Percentiles rank a stretch among this genome's conserved stretches.
Conservation (phyloP, 2,888 invertebrate genomes). For the Tryphoninae sp. region DNA sequence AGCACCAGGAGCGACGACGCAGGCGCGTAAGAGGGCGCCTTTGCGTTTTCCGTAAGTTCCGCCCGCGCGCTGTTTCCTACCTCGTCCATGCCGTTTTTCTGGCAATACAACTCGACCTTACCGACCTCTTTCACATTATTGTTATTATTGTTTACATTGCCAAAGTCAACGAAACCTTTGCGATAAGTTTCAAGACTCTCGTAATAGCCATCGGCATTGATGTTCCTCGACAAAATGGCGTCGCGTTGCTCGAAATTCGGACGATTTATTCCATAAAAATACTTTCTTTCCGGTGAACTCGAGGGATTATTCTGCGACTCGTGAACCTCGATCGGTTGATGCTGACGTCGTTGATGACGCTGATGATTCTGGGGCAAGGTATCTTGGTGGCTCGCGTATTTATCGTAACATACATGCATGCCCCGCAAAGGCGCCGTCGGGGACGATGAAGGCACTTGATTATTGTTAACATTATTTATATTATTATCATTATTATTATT, state of each 20-base stretch:
- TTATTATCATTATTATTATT: background rate
- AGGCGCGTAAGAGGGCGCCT: conserved; percentile 59
- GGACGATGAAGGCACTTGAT: conserved; percentile 51
- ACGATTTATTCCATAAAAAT: conserved; percentile 53
- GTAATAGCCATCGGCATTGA: conserved; percentile 53
- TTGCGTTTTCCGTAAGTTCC: conserved; percentile 40
- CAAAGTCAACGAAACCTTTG: conserved; percentile 31
- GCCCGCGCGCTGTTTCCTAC: conserved; percentile 51
- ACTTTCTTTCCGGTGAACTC: conserved; percentile 51
- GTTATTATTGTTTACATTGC: conserved; percentile 31
- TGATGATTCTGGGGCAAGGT: conserved; percentile 48
- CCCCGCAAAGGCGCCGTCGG: conserved; percentile 49
- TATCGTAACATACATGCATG: conserved; percentile 62
- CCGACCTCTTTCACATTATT: conserved; percentile 43
- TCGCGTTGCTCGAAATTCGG: conserved; percentile 47
- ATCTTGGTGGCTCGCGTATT: conserved; percentile 64
- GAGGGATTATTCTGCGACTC: conserved; percentile 44
- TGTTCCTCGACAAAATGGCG: conserved; percentile 21
- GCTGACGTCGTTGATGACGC: conserved; percentile 56
- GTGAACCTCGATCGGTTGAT: conserved; percentile 31
- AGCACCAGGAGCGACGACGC: conserved; percentile 68
- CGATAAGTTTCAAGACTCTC: conserved; percentile 52
- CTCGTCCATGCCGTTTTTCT: conserved; percentile 50
- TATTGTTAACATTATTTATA: conserved; percentile 36
- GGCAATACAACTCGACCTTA: conserved; percentile 36